Evolutionary conservation across 1,140 invertebrate species (phyloP).

Genomic region (Apis dorsata): DNA sequence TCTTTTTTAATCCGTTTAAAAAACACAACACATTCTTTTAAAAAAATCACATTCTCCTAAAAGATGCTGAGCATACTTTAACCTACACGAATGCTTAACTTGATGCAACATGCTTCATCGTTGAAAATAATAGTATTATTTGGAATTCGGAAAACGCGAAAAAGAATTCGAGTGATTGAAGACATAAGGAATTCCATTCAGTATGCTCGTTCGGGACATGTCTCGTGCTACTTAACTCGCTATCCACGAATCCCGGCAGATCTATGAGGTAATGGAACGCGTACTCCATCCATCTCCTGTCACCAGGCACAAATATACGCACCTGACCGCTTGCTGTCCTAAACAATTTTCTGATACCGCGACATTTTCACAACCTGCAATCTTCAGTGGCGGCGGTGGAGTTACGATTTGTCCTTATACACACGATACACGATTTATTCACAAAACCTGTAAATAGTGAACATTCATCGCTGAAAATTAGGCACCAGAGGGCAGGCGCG

Average conservation of each 20-base stretch:
- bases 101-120: conserved; percentile 1
- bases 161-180: background rate
- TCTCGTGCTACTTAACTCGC: conserved; percentile 51
- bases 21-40: background rate
- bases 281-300: conserved; percentile 41
- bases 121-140: background rate
- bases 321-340: conserved; percentile 55
- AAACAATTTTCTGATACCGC: conserved; percentile 48
- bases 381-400: conserved; percentile 37
- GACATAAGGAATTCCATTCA: background rate
- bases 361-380: conserved; percentile 49
- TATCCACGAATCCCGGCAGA: conserved; percentile 45
- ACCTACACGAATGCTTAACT: conserved; percentile 29
- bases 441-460: conserved; percentile 71
- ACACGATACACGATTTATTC: conserved; percentile 63
- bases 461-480: conserved; percentile 73
- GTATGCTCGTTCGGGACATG: conserved; percentile 24
- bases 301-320: conserved; percentile 52
- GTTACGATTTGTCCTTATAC: conserved; percentile 48
- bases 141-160: background rate
- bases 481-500: conserved; percentile 76
- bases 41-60: background rate
- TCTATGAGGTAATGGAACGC: conserved; percentile 45
- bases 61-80: conserved; percentile 38
- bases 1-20: background rate